Conservation (phyloP, 2,113 vertebrate genomes). For the Nyctereutes procyonoides region DNA sequence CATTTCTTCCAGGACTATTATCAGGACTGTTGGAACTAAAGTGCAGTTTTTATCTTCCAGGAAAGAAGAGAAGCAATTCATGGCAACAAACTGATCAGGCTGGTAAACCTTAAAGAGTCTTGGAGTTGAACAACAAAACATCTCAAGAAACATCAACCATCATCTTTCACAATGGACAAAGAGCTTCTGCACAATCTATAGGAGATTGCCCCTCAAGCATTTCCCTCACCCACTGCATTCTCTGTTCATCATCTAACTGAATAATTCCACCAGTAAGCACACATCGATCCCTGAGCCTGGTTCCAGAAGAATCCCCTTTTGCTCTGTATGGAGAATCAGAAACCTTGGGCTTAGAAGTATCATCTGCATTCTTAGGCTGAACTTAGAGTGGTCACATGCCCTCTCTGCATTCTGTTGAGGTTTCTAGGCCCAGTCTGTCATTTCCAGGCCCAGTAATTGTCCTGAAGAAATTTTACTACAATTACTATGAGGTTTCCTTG, state of each 20-base stretch:
- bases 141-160: neutral
- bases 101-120: neutral
- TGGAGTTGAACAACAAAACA: neutral
- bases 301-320: neutral
- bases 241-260: neutral
- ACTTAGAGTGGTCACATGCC: neutral
- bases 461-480: neutral
- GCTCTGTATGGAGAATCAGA: neutral
- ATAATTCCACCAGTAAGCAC: neutral
- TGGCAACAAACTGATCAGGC: neutral
- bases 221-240: neutral
- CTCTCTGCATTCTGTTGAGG: neutral
- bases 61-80: constrained; percentile 48
- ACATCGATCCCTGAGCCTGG: neutral
- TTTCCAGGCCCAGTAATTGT: neutral
- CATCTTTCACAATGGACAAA: neutral
- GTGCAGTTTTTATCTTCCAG: neutral
- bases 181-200: neutral
- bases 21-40: neutral
- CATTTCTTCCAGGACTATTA: neutral
- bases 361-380: neutral
- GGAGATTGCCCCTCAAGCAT: neutral
- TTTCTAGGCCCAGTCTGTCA: neutral
- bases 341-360: neutral
- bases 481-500: neutral